A percentile compares a stretch with the other conserved stretches of the same genome.
Conservation (phyloP, 1,140 invertebrate genomes). For the Holotrichia oblita region DNA sequence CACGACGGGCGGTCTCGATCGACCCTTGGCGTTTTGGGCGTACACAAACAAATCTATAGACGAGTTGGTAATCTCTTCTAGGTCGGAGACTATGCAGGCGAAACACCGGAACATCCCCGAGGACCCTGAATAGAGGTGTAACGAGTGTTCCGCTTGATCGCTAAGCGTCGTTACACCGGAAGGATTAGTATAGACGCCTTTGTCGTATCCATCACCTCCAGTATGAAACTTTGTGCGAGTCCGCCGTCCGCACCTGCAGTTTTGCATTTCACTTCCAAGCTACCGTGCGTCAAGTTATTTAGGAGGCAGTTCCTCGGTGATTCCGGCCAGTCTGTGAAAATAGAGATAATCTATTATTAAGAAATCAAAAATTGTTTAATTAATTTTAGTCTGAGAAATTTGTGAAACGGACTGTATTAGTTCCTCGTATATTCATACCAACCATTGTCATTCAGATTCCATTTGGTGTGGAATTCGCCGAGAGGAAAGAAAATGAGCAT, state of each 20-base stretch:
- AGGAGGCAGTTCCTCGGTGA: slow-evolving; percentile 74
- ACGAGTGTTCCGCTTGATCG: slow-evolving; percentile 63
- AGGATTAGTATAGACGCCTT: slow-evolving; percentile 59
- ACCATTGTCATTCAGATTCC: too few relatives aligned
- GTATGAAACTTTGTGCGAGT: slow-evolving; percentile 81
- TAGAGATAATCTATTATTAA: too few relatives aligned
- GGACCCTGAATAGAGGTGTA: slow-evolving; percentile 68
- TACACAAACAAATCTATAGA: too few relatives aligned
- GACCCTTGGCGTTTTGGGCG: slow-evolving; percentile 76
- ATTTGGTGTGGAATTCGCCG: too few relatives aligned
- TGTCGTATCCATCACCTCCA: slow-evolving; percentile 80
- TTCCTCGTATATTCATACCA: too few relatives aligned
- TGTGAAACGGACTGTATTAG: too few relatives aligned
- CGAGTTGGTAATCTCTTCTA: slow-evolving; percentile 72
- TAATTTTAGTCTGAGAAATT: too few relatives aligned
- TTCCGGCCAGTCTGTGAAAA: slow-evolving; percentile 69
- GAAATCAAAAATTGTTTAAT: too few relatives aligned
- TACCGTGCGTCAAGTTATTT: slow-evolving; percentile 66
- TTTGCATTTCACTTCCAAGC: slow-evolving; percentile 78
- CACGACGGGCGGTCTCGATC: slow-evolving; percentile 70
- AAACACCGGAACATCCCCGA: slow-evolving; percentile 71
- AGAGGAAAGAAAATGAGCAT: too few relatives aligned
- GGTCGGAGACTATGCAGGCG: slow-evolving; percentile 72
- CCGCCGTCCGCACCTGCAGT: slow-evolving; percentile 83
- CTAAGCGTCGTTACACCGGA: slow-evolving; percentile 68